These are phyloP conservation scores for Lepidurus apus DNA, from an alignment of 1,140 invertebrate species.

Conservation along the genomic window DNA sequence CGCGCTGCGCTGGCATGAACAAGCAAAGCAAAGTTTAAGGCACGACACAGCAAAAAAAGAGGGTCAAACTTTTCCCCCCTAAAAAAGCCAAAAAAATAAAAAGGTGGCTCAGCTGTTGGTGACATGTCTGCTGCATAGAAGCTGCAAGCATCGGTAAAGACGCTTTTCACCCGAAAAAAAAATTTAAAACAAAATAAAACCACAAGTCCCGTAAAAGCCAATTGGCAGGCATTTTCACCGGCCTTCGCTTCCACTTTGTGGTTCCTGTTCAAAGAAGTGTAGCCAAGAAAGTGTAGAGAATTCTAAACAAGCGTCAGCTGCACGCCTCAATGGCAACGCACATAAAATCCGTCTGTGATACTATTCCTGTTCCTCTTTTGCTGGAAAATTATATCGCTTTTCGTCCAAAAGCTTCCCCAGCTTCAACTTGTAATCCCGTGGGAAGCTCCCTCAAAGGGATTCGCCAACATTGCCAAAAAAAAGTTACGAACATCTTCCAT, in stretches of 20 bases:
- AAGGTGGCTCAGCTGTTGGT: slow-evolving; percentile 9
- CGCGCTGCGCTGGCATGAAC: slow-evolving; percentile 6
- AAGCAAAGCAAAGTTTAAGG: not conserved
- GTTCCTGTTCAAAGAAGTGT: not conserved
- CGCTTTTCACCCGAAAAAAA: not conserved
- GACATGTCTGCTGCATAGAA: not conserved
- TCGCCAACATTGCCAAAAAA: too few relatives aligned
- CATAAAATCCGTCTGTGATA: slow-evolving; percentile 13
- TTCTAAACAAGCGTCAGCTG: slow-evolving; percentile 18
- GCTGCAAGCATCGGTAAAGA: not conserved
- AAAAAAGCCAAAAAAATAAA: not conserved
- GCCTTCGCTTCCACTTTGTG: slow-evolving; percentile 14
- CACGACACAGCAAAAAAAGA: too few relatives aligned
- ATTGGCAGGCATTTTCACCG: slow-evolving; percentile 8
- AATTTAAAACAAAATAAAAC: too few relatives aligned
- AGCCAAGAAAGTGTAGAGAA: not conserved
- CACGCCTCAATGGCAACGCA: slow-evolving; percentile 12
- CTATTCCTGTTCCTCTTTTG: not conserved
- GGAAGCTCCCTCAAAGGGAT: too few relatives aligned
- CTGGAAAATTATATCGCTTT: not conserved
- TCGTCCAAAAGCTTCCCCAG: not conserved
- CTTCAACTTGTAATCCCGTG: not conserved
- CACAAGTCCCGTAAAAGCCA: not conserved
- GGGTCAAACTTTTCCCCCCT: not conserved
- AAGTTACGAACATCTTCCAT: too few relatives aligned